phyloP scores from a whole-genome alignment of 2,113 vertebrate genomes.

The Cromileptes altivelis region DNA sequence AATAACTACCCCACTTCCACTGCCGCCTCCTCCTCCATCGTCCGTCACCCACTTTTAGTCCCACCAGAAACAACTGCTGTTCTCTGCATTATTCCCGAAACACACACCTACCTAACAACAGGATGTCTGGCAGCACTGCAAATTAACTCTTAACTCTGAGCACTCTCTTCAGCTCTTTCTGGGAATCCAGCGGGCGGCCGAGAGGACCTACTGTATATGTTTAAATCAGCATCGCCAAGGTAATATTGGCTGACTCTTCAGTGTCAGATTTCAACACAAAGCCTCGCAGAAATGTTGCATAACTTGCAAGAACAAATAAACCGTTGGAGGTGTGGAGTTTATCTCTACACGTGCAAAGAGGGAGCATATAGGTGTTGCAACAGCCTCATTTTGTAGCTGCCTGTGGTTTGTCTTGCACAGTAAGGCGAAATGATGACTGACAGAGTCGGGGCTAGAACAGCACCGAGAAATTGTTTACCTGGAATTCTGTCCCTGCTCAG shows the following conservation, averaged over 20 bases:
- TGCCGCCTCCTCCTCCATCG: conserved; percentile 36
- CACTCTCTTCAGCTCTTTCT: conserved; percentile 27
- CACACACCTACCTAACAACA: conserved; percentile 74
- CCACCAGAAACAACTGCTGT: conserved; percentile 69
- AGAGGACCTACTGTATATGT: conserved; percentile 21
- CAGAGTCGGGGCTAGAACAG: conserved; percentile 38
- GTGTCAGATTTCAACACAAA: conserved; percentile 3
- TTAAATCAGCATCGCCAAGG: conserved; percentile 25
- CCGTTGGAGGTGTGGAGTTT: not conserved
- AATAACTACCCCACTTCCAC: conserved; percentile 51
- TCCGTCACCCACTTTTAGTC: conserved; percentile 55
- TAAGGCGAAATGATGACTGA: conserved; percentile 43
- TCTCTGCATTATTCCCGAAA: conserved; percentile 62
- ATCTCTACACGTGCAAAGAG: conserved; percentile 18
- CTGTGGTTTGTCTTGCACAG: conserved; percentile 34
- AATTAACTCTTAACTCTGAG: conserved; percentile 59
- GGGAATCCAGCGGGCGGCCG: conserved; percentile 28
- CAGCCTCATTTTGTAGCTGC: conserved; percentile 10
- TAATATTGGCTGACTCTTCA: conserved; percentile 1
- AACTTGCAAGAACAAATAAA: conserved; percentile 43
- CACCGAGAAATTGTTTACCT: conserved; percentile 37
- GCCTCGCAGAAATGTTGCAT: conserved; percentile 26
- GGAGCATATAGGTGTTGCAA: not conserved
- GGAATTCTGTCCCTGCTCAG: conserved; percentile 32
- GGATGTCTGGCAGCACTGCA: conserved; percentile 71